Conservation (phyloP, 2,888 invertebrate species). For the Latrodectus hesperus region DNA sequence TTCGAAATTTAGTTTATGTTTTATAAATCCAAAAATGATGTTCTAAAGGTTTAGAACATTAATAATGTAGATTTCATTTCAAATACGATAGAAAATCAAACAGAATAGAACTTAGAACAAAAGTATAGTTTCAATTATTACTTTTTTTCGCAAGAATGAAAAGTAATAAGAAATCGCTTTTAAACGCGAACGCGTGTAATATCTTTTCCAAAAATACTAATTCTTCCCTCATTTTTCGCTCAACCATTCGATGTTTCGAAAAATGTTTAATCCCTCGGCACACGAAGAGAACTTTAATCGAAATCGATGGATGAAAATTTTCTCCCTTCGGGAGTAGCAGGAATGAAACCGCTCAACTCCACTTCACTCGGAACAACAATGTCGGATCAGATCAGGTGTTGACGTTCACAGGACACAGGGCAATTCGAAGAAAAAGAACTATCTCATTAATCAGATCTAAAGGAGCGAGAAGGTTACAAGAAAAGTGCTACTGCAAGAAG, state of each 20-base stretch:
- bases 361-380: conserved; percentile 5
- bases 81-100: no score
- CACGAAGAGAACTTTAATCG: conserved; percentile 53
- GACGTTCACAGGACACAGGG: conserved; percentile 59
- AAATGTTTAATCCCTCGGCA: conserved; percentile 53
- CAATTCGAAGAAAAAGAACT: conserved; percentile 59
- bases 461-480: conserved; percentile 30
- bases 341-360: conserved; percentile 1
- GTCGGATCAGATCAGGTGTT: conserved; percentile 57
- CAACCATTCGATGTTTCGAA: background rate
- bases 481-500: conserved; percentile 27
- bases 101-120: no score
- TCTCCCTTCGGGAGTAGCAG: conserved; percentile 2
- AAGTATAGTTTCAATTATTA: no score
- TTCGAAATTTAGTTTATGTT: no score
- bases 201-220: background rate
- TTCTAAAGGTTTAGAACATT: no score
- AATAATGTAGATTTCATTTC: no score
- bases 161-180: no score
- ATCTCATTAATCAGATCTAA: conserved; percentile 61
- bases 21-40: no score
- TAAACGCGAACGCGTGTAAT: no score
- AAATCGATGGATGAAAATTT: conserved; percentile 52
- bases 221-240: background rate
- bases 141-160: no score